Evolutionary conservation across 2,113 vertebrate genomes (phyloP).

Genomic region (Aspiorhynchus laticeps): DNA sequence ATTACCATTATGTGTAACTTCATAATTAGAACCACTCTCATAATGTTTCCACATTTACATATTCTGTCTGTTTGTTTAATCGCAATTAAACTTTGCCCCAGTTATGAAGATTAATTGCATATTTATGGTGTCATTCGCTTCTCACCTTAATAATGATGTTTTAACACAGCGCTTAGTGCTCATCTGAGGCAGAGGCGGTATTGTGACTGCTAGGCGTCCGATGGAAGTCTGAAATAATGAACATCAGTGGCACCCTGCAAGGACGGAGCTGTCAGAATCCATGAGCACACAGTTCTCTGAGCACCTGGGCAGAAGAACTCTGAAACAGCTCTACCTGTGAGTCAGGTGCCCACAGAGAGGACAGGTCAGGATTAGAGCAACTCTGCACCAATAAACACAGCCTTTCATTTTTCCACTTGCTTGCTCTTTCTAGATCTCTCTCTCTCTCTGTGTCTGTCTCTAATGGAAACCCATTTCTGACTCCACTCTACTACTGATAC

Average conservation of each 20-base stretch:
- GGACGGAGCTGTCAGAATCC: constrained; percentile 38
- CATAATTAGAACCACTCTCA: constrained; percentile 18
- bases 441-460: background rate
- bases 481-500: too few species aligned
- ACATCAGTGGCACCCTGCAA: constrained; percentile 10
- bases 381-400: constrained; percentile 1
- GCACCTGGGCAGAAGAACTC: background rate
- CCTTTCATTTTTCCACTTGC: constrained; percentile 2
- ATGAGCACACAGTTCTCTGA: background rate
- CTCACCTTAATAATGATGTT: constrained; percentile 11
- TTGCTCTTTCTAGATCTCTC: background rate
- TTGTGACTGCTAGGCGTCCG: constrained; percentile 12
- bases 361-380: constrained; percentile 6
- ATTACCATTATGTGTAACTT: constrained; percentile 47
- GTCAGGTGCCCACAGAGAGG: constrained; percentile 12
- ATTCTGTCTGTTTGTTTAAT: constrained; percentile 37
- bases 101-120: constrained; percentile 32
- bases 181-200: background rate
- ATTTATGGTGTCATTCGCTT: constrained; percentile 4
- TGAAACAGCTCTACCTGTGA: constrained; percentile 12
- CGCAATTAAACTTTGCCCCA: constrained; percentile 42
- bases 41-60: constrained; percentile 31
- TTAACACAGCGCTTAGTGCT: background rate
- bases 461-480: background rate
- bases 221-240: constrained; percentile 29